Evolutionary conservation across 2,797 vertebrate species (phyloP).

Genomic region (Falco berigora): DNA sequence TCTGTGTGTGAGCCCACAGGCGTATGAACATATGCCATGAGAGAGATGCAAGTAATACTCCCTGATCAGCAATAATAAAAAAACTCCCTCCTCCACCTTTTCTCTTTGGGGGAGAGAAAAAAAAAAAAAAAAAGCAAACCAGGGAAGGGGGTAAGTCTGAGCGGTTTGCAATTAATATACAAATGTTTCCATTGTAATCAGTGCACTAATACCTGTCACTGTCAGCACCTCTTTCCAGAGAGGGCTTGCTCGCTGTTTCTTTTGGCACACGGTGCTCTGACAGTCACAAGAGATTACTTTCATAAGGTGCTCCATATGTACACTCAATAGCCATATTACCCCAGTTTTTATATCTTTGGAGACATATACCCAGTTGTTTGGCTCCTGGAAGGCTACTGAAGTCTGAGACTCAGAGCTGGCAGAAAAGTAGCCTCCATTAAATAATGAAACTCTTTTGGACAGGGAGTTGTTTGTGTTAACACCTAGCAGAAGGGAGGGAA

Average conservation of each 20-base stretch:
- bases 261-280: background rate
- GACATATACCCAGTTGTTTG: constrained; percentile 14
- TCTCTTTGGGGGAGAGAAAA: background rate
- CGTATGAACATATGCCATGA: constrained; percentile 25
- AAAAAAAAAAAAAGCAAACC: background rate
- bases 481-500: background rate
- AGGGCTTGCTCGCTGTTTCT: background rate
- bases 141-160: background rate
- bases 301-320: background rate
- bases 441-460: constrained; percentile 23
- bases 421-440: constrained; percentile 5
- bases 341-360: constrained; percentile 45
- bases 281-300: constrained; percentile 20
- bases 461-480: constrained; percentile 32
- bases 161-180: background rate
- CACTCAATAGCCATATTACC: background rate
- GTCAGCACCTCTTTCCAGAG: background rate
- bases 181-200: constrained; percentile 33
- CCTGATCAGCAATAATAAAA: constrained; percentile 47
- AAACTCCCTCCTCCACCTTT: background rate
- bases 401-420: background rate
- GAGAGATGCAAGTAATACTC: constrained; percentile 45
- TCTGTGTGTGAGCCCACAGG: constrained; percentile 26
- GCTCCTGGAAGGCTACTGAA: constrained; percentile 13
- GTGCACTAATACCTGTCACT: background rate